Conservation (phyloP, 1,140 invertebrate genomes). For the Chrysopa pallens region DNA sequence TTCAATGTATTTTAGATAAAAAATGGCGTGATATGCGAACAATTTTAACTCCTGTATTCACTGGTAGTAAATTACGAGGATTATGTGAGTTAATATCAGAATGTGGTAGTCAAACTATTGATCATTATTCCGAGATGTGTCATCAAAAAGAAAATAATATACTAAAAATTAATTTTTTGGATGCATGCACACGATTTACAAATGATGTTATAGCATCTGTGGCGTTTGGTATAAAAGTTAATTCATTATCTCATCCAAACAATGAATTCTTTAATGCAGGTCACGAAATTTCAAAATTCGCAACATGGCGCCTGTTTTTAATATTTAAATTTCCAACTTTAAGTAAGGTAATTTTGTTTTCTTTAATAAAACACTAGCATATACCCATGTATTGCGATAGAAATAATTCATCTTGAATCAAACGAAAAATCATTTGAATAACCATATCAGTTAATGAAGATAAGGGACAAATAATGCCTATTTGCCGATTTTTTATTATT, state of each 20-base stretch:
- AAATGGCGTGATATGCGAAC: background rate
- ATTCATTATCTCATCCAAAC: constrained; percentile 9
- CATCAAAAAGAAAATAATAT: background rate
- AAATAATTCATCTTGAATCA: too few species aligned
- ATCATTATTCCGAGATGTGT: background rate
- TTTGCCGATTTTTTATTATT: too few species aligned
- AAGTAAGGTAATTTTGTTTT: too few species aligned
- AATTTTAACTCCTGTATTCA: background rate
- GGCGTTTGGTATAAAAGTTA: constrained; percentile 15
- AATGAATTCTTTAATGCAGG: constrained; percentile 1
- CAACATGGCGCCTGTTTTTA: too few species aligned
- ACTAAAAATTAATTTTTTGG: constrained; percentile 9
- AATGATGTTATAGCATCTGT: constrained; percentile 14
- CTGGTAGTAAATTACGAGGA: background rate
- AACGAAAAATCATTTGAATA: too few species aligned
- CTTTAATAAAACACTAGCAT: too few species aligned
- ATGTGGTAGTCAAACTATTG: background rate
- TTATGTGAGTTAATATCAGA: background rate
- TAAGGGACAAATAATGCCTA: too few species aligned
- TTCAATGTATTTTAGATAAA: too few species aligned
- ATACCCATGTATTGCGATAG: too few species aligned
- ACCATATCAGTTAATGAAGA: too few species aligned
- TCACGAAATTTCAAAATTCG: too few species aligned
- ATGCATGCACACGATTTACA: constrained; percentile 9
- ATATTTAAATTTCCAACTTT: too few species aligned